These are phyloP conservation scores for Caenorhabditis sinica DNA, from an alignment of 2,888 invertebrate species.

Conservation along the genomic window DNA sequence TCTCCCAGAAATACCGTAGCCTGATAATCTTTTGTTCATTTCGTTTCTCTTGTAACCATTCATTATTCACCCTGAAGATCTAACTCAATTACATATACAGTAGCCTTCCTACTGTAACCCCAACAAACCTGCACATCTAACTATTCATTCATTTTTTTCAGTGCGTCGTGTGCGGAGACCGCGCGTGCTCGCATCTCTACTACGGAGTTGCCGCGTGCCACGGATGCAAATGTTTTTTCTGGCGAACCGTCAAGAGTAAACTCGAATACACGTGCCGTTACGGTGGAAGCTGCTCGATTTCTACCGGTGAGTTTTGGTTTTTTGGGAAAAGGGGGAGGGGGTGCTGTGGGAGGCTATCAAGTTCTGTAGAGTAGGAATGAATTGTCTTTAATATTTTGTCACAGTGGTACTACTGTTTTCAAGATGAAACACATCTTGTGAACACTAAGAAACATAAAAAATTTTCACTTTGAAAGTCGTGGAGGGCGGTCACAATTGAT, in stretches of 20 bases:
- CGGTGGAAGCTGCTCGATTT: constrained; percentile 80
- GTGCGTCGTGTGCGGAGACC: constrained; percentile 82
- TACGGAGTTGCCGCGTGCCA: constrained; percentile 82
- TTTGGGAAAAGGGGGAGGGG: not conserved
- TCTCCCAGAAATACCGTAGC: too few species aligned
- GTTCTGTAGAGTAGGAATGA: too few species aligned
- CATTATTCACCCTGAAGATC: too few species aligned
- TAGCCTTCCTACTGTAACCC: constrained; percentile 12
- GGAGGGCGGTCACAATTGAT: too few species aligned
- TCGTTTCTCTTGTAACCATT: too few species aligned
- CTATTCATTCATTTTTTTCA: constrained; percentile 63
- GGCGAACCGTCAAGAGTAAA: constrained; percentile 81
- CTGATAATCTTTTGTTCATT: too few species aligned
- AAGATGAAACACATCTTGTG: too few species aligned
- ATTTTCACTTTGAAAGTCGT: too few species aligned
- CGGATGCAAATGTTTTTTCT: constrained; percentile 82
- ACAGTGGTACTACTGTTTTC: too few species aligned
- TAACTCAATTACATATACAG: too few species aligned
- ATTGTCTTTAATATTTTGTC: too few species aligned
- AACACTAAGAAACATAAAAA: too few species aligned
- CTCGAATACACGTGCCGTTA: constrained; percentile 80
- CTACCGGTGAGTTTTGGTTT: constrained; percentile 67
- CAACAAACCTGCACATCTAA: not conserved
- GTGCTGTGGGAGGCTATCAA: not conserved
- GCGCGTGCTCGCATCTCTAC: constrained; percentile 81